Base-by-base conservation (phyloP, 2,113 vertebrate species). In the Damaliscus lunatus region DNA sequence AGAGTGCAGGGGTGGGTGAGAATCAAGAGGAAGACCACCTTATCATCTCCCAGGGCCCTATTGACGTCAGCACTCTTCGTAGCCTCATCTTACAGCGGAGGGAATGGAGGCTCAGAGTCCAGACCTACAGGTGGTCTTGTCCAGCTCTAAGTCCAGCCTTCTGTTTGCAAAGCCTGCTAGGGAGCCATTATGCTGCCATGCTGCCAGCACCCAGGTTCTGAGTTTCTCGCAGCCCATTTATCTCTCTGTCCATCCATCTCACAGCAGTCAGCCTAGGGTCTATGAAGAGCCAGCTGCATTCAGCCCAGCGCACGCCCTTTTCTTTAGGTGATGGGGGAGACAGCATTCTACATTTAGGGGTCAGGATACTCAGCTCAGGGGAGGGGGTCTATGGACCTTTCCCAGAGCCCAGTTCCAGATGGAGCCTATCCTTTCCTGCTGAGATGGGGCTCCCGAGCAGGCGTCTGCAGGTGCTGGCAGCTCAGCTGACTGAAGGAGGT, bases 1-100 rank as follows among this genome's bases (percentile, higher is more conserved):
- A 60, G 13, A 23, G 31, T 90, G 9, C 48, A 48, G 77, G n/a
- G 27, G 6, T 40, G 48, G 17, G 17, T 19, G 21, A 57, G 48
- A 60, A 57, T 36, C 27, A 1, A 17, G 60, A 59, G 40, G 48
- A 53, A 17, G 33, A 10, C 4, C 13, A 5, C 52, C 11, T 0
- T 48, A 33, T 25, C 53, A 0, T 21, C 81, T 67, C 81, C 60
- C 57, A 9, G 1, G 12, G 25, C 1, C 50, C 62, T 25, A 16
- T 2, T 23, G 40, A 14, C 31, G 31, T 3, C 50, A 82, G 53
- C 9, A 0, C 3, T 57, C 59, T 36, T 78, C 0, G 0, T 17
- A 6, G 36, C 27, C 52, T 14, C 16, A 0, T 53, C 52, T 89
- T 29, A 12, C 2, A 9, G 60, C 0, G 0, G 13, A 15, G 57